phyloP scores from a whole-genome alignment of 2,797 vertebrate genomes.

The Ficedula albicollis region DNA sequence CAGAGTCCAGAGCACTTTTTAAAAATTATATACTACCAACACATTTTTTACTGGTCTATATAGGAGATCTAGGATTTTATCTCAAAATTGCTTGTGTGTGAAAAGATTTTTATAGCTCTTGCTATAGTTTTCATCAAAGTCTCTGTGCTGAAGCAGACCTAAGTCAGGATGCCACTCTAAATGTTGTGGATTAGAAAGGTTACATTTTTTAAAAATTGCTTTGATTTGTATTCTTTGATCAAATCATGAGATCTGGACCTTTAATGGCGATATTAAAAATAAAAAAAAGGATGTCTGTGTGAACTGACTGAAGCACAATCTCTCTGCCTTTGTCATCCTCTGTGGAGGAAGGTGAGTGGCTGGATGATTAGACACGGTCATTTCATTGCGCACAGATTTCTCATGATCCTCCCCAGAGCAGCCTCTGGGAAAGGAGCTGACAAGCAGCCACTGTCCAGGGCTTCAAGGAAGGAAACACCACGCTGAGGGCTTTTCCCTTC shows the following conservation, averaged over 20 bases:
- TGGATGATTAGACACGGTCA: background rate
- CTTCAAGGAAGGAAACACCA: background rate
- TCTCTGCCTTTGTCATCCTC: background rate
- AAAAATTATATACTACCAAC: background rate
- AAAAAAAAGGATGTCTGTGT: background rate
- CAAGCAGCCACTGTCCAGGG: background rate
- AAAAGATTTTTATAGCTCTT: background rate
- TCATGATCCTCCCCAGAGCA: background rate
- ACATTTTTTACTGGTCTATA: background rate
- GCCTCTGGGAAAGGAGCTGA: background rate
- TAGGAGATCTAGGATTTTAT: background rate
- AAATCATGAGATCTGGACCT: background rate
- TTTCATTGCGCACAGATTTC: background rate
- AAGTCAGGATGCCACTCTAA: background rate
- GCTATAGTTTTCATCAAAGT: background rate
- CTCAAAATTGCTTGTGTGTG: background rate
- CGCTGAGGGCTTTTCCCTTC: background rate
- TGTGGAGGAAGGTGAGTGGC: background rate
- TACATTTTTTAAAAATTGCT: background rate
- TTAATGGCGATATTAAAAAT: background rate
- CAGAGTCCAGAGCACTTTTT: background rate
- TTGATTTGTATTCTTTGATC: background rate
- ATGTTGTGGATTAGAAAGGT: background rate
- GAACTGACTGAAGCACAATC: background rate
- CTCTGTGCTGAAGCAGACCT: background rate